Percentiles rank a stretch among this genome's conserved stretches.
Evolutionary conservation across 1,140 invertebrate genomes (phyloP).

Genomic region (Drosophila miranda): DNA sequence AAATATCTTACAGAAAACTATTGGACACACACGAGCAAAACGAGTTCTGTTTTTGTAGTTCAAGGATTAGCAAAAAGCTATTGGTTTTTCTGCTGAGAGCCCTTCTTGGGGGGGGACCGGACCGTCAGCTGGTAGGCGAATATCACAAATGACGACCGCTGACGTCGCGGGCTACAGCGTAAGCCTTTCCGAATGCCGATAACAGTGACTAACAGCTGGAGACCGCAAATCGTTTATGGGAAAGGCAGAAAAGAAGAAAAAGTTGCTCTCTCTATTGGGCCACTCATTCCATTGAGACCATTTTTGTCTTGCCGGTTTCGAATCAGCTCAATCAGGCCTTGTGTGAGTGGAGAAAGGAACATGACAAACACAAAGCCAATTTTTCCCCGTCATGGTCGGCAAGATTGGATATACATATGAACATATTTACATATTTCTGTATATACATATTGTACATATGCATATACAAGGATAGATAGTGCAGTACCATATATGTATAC

Average conservation of each 20-base stretch:
- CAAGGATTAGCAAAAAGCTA: too few species aligned
- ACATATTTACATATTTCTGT: neutral
- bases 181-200: slow-evolving; percentile 8
- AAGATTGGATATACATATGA: neutral
- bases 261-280: slow-evolving; percentile 8
- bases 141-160: too few species aligned
- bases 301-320: slow-evolving; percentile 9
- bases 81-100: too few species aligned
- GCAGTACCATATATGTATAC: too few species aligned
- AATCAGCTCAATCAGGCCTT: neutral
- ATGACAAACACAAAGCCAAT: too few species aligned
- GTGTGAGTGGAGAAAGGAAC: neutral
- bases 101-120: too few species aligned
- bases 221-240: slow-evolving; percentile 13
- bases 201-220: slow-evolving; percentile 11
- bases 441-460: slow-evolving; percentile 14
- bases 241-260: neutral
- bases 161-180: too few species aligned
- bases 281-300: slow-evolving; percentile 9
- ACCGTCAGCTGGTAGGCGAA: too few species aligned
- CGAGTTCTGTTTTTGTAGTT: too few species aligned
- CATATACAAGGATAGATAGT: neutral
- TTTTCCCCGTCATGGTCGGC: neutral
- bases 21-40: slow-evolving; percentile 2
- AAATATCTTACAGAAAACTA: slow-evolving; percentile 24